A percentile compares a stretch with the other conserved stretches of the same genome.
Evolutionary conservation across 2,113 vertebrate species (phyloP).

Genomic region (Chrysemys picta): DNA sequence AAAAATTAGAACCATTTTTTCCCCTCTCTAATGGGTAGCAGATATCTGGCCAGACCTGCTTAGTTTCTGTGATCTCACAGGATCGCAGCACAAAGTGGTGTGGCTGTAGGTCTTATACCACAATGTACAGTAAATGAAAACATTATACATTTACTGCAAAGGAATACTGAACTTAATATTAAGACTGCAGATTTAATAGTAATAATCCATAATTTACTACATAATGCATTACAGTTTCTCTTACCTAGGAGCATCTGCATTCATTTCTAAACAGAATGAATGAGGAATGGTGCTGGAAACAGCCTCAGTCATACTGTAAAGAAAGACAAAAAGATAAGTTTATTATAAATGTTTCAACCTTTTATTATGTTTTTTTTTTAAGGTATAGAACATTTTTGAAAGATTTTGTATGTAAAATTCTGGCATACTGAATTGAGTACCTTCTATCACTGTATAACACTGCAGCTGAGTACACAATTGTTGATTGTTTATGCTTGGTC

Average conservation of each 20-base stretch:
- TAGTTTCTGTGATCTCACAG: background rate
- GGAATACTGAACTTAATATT: background rate
- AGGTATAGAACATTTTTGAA: background rate
- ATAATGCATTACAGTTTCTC: background rate
- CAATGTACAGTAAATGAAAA: background rate
- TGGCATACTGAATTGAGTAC: background rate
- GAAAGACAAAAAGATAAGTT: background rate
- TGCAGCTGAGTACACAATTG: slow-evolving; percentile 63
- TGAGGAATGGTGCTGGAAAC: slow-evolving; percentile 9
- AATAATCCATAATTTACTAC: background rate
- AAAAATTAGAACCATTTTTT: background rate
- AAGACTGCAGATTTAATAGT: background rate
- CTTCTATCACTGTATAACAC: background rate
- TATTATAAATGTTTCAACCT: background rate
- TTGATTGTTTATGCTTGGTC: slow-evolving; percentile 58
- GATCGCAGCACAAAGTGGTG: background rate
- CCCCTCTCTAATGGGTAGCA: background rate
- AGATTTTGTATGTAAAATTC: background rate
- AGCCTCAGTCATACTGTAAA: slow-evolving; percentile 42
- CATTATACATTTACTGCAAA: background rate
- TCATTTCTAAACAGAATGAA: slow-evolving; percentile 46
- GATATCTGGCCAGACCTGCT: background rate
- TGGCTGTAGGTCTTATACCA: background rate
- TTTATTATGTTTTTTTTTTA: background rate
- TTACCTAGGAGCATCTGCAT: slow-evolving; percentile 68